Evolutionary conservation across 2,888 invertebrate genomes (phyloP), one percentile per base, ranked within the genome.

Genomic region (Parnassius orleans): DNA sequence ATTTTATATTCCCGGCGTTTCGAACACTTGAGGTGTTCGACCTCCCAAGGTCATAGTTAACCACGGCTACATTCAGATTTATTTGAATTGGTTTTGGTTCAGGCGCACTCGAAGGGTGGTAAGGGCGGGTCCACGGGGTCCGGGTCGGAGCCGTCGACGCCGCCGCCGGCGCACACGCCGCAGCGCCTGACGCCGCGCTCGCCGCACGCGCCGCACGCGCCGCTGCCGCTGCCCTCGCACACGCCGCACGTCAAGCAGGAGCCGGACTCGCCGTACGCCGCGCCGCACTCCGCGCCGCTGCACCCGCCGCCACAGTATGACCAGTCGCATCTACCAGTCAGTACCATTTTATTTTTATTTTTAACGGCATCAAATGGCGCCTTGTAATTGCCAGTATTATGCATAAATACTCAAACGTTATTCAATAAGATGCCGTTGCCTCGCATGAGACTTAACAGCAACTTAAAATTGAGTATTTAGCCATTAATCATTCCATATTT

Each of bases 241-340:
- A 46, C 41, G 47, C 46, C 33, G 15, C 91, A 92, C 76, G 93
- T 93, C 72, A 95, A 95, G 86, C 94, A 94, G 84, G 95, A 95
- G 86, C 91, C 93, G 65, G 93, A 93, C 80, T 83, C 90, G 75
- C 81, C 88, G 68, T 91, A 92, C 78, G 73, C 80, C 42, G 92
- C 71, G 79, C 85, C 71, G 81, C 55, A 56, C 64, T 66, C 68
- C 72, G 65, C 70, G 66, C 70, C 71, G 65, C 82, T 79, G 68
- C 77, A 72, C 68, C 71, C 77, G 72, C 91, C 82, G 93, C 67
- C 70, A 62, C 76, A 77, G 73, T 89, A 81, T 79, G 89, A 90
- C 68, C 84, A 89, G 71, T 77, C 84, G n/a, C 90, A 88, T 67
- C 78, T 90, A 50, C 83, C 88, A 86, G 89, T 90, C 58, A 77